Conservation (phyloP, 2,113 vertebrate species). For the Gopherus evgoodei region DNA sequence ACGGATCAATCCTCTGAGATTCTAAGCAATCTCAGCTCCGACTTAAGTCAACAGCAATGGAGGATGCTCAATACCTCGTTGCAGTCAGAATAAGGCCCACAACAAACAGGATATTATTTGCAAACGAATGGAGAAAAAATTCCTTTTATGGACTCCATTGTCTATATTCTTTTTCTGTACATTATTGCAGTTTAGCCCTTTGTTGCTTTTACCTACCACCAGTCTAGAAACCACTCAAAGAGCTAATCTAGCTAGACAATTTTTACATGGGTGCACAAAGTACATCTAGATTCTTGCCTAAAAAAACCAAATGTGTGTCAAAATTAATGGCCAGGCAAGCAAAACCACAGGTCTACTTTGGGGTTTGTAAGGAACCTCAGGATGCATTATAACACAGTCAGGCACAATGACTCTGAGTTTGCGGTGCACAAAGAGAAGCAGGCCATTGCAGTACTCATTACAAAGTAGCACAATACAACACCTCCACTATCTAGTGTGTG, state of each 20-base stretch:
- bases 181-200: not conserved
- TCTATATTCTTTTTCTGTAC: not conserved
- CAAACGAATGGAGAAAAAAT: not conserved
- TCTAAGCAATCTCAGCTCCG: slow-evolving; percentile 5
- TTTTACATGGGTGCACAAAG: not conserved
- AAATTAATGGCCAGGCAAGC: not conserved
- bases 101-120: not conserved
- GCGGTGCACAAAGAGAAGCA: not conserved
- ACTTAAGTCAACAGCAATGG: slow-evolving; percentile 8
- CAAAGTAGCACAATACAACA: not conserved
- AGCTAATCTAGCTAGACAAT: not conserved
- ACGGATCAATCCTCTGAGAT: not conserved
- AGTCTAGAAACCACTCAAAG: not conserved
- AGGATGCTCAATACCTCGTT: slow-evolving; percentile 2
- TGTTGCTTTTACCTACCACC: not conserved
- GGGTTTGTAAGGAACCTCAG: not conserved
- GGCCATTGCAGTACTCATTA: not conserved
- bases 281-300: not conserved
- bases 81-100: not conserved
- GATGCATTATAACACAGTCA: not conserved
- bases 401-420: not conserved
- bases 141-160: not conserved
- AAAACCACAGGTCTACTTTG: not conserved
- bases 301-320: not conserved
- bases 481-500: not conserved